Base-by-base conservation (phyloP, 1,140 invertebrate genomes). In the Drosophila ananassae region DNA sequence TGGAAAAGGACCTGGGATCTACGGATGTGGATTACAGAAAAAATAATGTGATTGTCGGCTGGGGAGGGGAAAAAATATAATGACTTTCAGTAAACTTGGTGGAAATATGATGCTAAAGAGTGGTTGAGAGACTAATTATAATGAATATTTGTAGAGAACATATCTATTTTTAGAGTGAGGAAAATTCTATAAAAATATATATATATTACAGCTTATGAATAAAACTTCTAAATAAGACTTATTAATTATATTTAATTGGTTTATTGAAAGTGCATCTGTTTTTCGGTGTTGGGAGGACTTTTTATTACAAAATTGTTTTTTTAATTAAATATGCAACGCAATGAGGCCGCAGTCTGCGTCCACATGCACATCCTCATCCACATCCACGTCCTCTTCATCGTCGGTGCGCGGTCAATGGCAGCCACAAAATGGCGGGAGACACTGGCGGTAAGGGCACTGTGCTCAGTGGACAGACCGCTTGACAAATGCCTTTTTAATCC, bases 401-500 rank as follows among this genome's bases (percentile, higher is more conserved):
- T 56, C 63, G 66, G 63, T 66, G 54, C 58, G 61, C 60, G 53
- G 55, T 75, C 56, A 55, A 71, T 75, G 64, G 56, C 66, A 48
- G 66, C 50, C 50, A 53, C 62, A 68, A 39, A 47, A 37, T 10
- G 34, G 34, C 34, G 34, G 34, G 34, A 37, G 34, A 37, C 34
- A 12, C 34, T 21, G 53, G 2, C 51, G 62, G 30, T 25, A 30
- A 44, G 55, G 50, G 17, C 46, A 57, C 32, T 10, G 32, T 12
- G 24, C 50, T 7, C 41, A 12, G 5, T 6, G 60, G 32, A 41
- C 54, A 58, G 46, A 83, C 55, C 79, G 76, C 83, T 87, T 89
- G 79, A 87, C 83, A 87, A 87, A 87, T 87, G 75, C 83, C 76
- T 83, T 87, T 87, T 87, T 87, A 87, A 87, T 87, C 83, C 83